phyloP scores from a whole-genome alignment of 92 coral and sea anemone genomes.

The Palythoa grandis region DNA sequence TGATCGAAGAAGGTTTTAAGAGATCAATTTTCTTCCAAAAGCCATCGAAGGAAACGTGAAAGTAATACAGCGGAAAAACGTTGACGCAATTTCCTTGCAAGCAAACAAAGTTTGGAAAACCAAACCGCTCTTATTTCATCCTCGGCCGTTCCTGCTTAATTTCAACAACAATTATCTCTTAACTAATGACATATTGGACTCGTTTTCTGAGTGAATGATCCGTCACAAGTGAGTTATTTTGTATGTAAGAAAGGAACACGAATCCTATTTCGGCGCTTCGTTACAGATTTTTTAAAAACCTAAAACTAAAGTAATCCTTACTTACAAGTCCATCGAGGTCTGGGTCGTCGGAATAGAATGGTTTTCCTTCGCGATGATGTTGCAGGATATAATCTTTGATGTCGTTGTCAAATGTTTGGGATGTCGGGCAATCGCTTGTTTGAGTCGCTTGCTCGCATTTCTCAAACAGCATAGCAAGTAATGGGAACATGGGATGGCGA shows the following conservation, averaged over 20 bases:
- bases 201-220: constrained; percentile 42
- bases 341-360: constrained; percentile 88
- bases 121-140: constrained; percentile 23
- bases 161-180: constrained; percentile 41
- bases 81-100: constrained; percentile 36
- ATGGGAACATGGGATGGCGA: constrained; percentile 96
- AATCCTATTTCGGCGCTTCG: neutral
- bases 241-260: constrained; percentile 29
- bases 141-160: constrained; percentile 27
- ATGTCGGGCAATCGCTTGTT: constrained; percentile 88
- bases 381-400: constrained; percentile 89
- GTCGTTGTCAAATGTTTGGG: constrained; percentile 91
- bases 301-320: neutral
- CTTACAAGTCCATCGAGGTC: constrained; percentile 96
- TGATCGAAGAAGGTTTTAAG: neutral
- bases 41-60: neutral
- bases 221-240: constrained; percentile 45
- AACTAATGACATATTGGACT: constrained; percentile 47
- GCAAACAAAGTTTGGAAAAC: neutral
- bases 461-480: constrained; percentile 94
- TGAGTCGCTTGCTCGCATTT: constrained; percentile 98
- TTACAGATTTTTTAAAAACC: neutral
- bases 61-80: neutral
- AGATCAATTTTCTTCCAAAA: neutral
- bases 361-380: constrained; percentile 93